phyloP scores from a whole-genome alignment of 2,113 vertebrate genomes.

The Nestor notabilis region DNA sequence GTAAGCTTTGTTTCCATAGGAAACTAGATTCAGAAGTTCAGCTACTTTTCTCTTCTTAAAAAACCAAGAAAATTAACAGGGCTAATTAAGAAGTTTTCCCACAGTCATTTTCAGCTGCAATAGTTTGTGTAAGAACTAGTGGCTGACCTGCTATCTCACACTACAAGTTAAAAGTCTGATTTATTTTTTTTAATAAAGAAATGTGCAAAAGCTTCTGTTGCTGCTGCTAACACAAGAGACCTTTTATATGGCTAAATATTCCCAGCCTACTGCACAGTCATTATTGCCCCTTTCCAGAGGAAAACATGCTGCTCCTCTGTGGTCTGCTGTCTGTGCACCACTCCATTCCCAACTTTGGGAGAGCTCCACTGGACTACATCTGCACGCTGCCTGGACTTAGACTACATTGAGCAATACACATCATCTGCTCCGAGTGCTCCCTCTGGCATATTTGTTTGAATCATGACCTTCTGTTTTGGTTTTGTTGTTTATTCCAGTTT shows the following conservation, averaged over 20 bases:
- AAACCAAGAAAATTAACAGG: neutral
- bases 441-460: neutral
- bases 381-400: neutral
- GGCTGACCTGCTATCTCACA: neutral
- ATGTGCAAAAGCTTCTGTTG: neutral
- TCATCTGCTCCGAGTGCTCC: neutral
- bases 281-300: neutral
- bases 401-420: neutral
- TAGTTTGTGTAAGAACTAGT: neutral
- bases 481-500: conserved; percentile 29
- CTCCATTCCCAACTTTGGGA: neutral
- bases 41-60: neutral
- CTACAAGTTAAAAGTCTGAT: neutral
- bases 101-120: conserved; percentile 4
- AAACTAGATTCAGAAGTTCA: conserved; percentile 41
- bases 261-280: neutral
- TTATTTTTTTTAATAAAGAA: neutral
- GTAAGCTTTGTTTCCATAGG: conserved; percentile 53
- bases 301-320: neutral
- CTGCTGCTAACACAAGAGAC: neutral
- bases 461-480: conserved; percentile 35
- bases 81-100: conserved; percentile 12
- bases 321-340: neutral
- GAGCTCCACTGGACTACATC: neutral
- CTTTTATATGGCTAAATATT: neutral